Evolutionary conservation across 2,797 vertebrate genomes (phyloP).

Genomic region (Pseudomugil tenellus): DNA sequence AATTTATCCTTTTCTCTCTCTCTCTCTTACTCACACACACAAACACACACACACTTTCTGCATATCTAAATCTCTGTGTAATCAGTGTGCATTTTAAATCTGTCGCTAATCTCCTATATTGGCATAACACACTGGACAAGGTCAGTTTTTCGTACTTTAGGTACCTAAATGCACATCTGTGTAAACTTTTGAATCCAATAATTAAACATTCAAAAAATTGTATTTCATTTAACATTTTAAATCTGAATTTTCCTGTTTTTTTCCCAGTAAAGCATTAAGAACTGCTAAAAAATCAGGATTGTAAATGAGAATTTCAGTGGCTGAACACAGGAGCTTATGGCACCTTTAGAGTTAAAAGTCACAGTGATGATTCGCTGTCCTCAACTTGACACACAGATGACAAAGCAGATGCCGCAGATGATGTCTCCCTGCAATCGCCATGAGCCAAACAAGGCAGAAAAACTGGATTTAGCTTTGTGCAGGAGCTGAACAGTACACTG

Average conservation of each 20-base stretch:
- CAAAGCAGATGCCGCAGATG: constrained; percentile 36
- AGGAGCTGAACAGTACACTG: not conserved
- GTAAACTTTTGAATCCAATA: too few species aligned
- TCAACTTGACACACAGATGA: constrained; percentile 31
- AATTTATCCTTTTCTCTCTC: constrained; percentile 9
- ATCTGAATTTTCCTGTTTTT: too few species aligned
- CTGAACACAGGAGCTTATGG: not conserved
- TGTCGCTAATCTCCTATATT: constrained; percentile 72
- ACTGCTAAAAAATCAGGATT: not conserved
- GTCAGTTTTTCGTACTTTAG: constrained; percentile 51
- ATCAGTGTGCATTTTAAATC: constrained; percentile 73
- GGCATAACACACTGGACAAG: constrained; percentile 58
- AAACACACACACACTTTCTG: constrained; percentile 19
- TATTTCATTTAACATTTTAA: too few species aligned
- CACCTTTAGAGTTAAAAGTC: constrained; percentile 11
- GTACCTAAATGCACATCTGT: constrained; percentile 2
- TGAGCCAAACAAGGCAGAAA: constrained; percentile 15
- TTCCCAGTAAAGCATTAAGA: not conserved
- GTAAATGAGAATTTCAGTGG: not conserved
- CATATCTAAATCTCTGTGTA: constrained; percentile 67
- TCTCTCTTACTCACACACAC: constrained; percentile 1
- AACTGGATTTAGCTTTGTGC: constrained; percentile 30
- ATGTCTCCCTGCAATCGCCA: constrained; percentile 24
- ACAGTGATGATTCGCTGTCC: not conserved
- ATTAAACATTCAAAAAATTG: too few species aligned